Percentiles rank a stretch among this genome's conserved stretches.
These are phyloP conservation scores for Teleogryllus oceanicus DNA, from an alignment of 2,888 invertebrate species.

Conservation along the genomic window DNA sequence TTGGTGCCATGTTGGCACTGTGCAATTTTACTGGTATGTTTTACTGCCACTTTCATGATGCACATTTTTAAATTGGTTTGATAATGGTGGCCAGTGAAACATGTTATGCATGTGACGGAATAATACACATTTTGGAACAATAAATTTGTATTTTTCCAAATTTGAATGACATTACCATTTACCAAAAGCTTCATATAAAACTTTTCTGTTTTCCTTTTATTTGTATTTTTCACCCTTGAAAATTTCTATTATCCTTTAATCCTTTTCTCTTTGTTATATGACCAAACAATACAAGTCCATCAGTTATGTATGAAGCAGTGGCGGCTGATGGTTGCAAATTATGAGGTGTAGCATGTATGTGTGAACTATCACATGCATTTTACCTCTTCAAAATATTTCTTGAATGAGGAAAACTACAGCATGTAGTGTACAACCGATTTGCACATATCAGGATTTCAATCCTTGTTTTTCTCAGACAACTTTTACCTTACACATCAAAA, in stretches of 20 bases:
- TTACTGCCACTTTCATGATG: neutral
- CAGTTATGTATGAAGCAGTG: no score
- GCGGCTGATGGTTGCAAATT: no score
- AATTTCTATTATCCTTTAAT: neutral
- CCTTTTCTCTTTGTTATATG: neutral
- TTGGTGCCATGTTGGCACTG: neutral
- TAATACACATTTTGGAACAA: slow-evolving; percentile 18
- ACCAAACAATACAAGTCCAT: no score
- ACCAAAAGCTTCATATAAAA: neutral
- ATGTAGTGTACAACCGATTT: no score
- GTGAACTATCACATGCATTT: no score
- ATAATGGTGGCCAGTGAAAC: slow-evolving; percentile 5
- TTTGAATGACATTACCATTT: slow-evolving; percentile 10
- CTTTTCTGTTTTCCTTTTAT: neutral
- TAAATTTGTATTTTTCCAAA: slow-evolving; percentile 18
- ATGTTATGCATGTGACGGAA: neutral
- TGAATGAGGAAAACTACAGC: no score
- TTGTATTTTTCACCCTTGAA: neutral
- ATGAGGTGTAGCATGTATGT: no score
- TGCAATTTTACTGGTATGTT: neutral
- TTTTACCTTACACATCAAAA: no score
- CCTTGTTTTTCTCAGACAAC: no score
- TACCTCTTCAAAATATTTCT: no score
- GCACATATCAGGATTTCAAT: no score
- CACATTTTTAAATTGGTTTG: neutral